Evolutionary conservation across 2,113 vertebrate genomes (phyloP).

Genomic region (Stigmatopora nigra): DNA sequence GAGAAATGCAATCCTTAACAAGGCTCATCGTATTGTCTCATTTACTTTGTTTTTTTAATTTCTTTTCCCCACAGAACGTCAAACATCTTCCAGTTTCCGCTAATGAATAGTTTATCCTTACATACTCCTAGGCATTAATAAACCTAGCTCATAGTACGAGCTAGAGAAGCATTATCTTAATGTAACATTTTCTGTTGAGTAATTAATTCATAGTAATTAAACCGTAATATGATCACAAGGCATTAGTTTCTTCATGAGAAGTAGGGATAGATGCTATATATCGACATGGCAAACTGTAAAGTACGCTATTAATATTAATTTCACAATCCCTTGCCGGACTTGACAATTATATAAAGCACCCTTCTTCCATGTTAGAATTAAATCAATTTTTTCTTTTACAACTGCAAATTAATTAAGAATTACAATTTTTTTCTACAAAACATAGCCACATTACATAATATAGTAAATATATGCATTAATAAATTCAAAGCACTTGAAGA

Average conservation of each 20-base stretch:
- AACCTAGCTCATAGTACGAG: not conserved
- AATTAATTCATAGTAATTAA: not conserved
- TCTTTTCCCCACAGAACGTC: constrained; percentile 54
- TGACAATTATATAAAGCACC: not conserved
- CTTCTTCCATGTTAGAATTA: not conserved
- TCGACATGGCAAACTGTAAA: not conserved
- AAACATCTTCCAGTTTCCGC: constrained; percentile 54
- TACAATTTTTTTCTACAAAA: not conserved
- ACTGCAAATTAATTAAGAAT: not conserved
- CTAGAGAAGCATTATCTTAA: not conserved
- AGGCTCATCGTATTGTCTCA: not conserved
- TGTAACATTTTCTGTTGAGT: not conserved
- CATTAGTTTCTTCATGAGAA: not conserved
- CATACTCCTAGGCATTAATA: constrained; percentile 54
- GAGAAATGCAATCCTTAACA: not conserved
- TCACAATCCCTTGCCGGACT: constrained; percentile 6
- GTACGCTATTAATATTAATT: not conserved
- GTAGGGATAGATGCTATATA: not conserved
- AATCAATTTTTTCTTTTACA: not conserved
- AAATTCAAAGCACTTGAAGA: not conserved
- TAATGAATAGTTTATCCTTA: constrained; percentile 44
- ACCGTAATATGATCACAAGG: not conserved
- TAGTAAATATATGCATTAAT: not conserved
- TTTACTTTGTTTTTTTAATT: constrained; percentile 2
- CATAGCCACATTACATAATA: not conserved